Conservation (phyloP, 2,888 invertebrate species). For the Eupelmus urozonus region DNA sequence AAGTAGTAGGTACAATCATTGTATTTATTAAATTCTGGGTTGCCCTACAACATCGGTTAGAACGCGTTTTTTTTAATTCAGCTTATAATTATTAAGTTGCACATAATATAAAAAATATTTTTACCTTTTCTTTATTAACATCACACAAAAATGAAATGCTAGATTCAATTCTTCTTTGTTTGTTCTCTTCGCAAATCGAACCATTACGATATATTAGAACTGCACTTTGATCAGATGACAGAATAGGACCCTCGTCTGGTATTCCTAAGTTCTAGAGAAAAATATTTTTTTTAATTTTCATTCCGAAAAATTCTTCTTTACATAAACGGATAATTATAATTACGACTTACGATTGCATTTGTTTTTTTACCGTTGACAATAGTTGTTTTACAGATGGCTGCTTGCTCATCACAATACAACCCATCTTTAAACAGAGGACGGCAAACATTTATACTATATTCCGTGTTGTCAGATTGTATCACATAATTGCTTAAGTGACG, state of each 20-base stretch:
- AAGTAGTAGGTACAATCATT: constrained; percentile 68
- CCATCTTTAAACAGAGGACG: constrained; percentile 66
- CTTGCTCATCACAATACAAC: constrained; percentile 68
- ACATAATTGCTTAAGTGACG: constrained; percentile 66
- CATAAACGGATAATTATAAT: constrained; percentile 21
- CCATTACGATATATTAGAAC: constrained; percentile 54
- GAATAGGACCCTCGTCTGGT: constrained; percentile 42
- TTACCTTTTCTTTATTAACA: constrained; percentile 37
- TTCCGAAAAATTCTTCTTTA: constrained; percentile 22
- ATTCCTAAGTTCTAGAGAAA: constrained; percentile 56
- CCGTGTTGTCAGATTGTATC: constrained; percentile 63
- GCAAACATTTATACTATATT: constrained; percentile 72
- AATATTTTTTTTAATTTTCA: constrained; percentile 15
- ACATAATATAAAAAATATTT: neutral
- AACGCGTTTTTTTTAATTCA: neutral
- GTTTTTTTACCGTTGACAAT: constrained; percentile 62
- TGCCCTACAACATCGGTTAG: constrained; percentile 60
- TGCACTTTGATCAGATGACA: constrained; percentile 44
- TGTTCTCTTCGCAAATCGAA: constrained; percentile 61
- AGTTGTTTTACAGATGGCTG: constrained; percentile 67
- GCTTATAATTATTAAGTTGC: neutral
- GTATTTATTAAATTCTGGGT: constrained; percentile 66
- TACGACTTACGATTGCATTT: constrained; percentile 67
- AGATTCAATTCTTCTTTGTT: constrained; percentile 57
- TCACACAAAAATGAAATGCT: constrained; percentile 61